Base-by-base conservation (phyloP, 64 coral and sea anemone genomes). In the Anthopleura sola region DNA sequence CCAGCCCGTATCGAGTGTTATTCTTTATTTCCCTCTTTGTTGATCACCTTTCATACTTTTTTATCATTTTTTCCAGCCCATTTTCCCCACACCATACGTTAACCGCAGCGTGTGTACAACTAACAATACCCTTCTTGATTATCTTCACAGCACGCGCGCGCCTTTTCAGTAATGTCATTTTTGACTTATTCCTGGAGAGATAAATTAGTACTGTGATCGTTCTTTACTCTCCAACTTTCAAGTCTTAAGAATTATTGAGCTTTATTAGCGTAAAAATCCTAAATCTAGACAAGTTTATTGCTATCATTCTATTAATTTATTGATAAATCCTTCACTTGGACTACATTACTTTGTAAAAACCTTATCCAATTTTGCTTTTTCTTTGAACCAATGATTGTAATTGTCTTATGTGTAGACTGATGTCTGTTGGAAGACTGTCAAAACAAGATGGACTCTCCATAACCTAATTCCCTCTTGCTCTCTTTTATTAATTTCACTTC, bases 1-100 rank as follows among this genome's bases (percentile, higher is more conserved):
- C 44, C 76, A 79, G 76, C 76, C 76, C 76, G 44, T 79, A 79
- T 79, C 76, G 47, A 79, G 76, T 79, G 76, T 79, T 79, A 34
- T 62, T 53, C 50, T 71, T 71, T 71, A 71, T 71, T 71, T 79
- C 38, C 39, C 37, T 48, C 19, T 79, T 79, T 48, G 24, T 44
- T 79, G 44, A 79, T 79, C 76, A 23, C 76, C 76, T 79, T 79
- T 38, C 19, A 46, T 33, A 44, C 38, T 15, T 32, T 31, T 69
- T 66, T 26, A 6, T 34, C 34, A 14, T 34, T 53, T 53, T 17
- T 53, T 12, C 50, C 50, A 53, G 66, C 29, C 31, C 66, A 71
- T 71, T 71, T 71, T 36, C 10, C 26, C 29, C 29, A 6, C 34
- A 34, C 29, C 66, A 34, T 32, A 34, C 12, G 29, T 29, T 44